Evolutionary conservation across 2,113 vertebrate species (phyloP).

Genomic region (Gobiocypris rarus): DNA sequence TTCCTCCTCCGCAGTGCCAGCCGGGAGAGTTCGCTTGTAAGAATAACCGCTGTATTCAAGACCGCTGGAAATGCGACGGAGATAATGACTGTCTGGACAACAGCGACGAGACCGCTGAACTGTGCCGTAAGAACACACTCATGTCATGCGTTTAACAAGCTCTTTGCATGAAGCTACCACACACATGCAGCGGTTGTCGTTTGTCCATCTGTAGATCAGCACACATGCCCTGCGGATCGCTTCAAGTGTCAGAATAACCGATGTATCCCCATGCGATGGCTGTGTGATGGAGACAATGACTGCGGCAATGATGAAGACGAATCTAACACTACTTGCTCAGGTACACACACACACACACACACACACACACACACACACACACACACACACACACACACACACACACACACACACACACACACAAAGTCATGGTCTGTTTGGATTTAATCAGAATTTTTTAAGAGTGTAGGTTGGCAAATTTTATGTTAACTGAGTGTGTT

Average conservation of each 20-base stretch:
- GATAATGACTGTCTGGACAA: constrained; percentile 98
- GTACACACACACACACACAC: constrained; percentile 64
- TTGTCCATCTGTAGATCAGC: constrained; percentile 82
- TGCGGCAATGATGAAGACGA: constrained; percentile 95
- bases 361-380: constrained; percentile 37
- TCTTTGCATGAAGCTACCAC: neutral
- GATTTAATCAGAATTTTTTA: neutral
- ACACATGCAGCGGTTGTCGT: neutral
- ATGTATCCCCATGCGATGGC: constrained; percentile 96
- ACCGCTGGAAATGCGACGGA: constrained; percentile 97
- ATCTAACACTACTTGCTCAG: constrained; percentile 94
- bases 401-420: neutral
- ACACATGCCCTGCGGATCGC: constrained; percentile 94
- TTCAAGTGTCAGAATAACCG: constrained; percentile 99
- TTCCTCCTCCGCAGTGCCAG: constrained; percentile 96
- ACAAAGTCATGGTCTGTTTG: too few species aligned
- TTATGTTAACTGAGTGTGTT: too few species aligned
- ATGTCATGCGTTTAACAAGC: neutral
- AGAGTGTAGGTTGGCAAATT: too few species aligned
- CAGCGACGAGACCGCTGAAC: constrained; percentile 91
- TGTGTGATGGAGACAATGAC: constrained; percentile 96
- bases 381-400: constrained; percentile 22
- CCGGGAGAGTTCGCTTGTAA: constrained; percentile 94
- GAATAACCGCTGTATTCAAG: constrained; percentile 98
- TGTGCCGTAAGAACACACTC: constrained; percentile 86